Base-by-base conservation (phyloP, 2,797 vertebrate genomes). In the Poeciliopsis paucimaculata region DNA sequence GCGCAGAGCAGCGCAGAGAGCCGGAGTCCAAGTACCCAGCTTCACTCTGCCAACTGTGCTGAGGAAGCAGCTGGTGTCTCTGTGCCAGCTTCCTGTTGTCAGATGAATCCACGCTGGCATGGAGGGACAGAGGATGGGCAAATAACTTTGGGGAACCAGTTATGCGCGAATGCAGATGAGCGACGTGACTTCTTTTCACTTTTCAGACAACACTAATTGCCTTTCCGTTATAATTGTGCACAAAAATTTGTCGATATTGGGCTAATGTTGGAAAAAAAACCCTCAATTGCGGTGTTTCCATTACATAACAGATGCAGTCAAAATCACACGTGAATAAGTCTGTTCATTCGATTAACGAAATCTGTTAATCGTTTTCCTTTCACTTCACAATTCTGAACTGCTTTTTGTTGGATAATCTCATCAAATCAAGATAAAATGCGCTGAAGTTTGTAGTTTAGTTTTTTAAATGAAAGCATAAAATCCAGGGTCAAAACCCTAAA, bases 21-120 rank as follows among this genome's bases (percentile, higher is more conserved):
- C 77, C 86, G 79, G 74, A 51, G 64, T 84, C 55, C 31, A 79
- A 53, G 41, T 55, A 71, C 70, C 79, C 84, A 72, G 47, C 84
- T 34, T 57, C 49, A 20, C 73, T 82, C 77, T 88, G 87, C 78
- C 88, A 91, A 84, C 75, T 90, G 78, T 41, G 81, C 82, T 85
- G 81, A 80, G 92, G 85, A 91, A 83, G 88, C 80, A 91, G 70
- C 82, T 64, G 5, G 12, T 76, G 55, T 46, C 8, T 76, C 60
- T n/a, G 28, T 83, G 87, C 85, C 82, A 90, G 81, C 85, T 92
- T 89, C 86, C 86, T 92, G 88, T 84, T 75, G 62, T 85, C 88
- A 80, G 36, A 81, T 85, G 81, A 85, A 82, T 49, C 55, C 71
- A 62, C 60, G 53, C 81, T 83, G 87, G 78, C 60, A 53, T 49